Conservation (phyloP, 2,888 invertebrate species). For the Oscheius onirici region DNA sequence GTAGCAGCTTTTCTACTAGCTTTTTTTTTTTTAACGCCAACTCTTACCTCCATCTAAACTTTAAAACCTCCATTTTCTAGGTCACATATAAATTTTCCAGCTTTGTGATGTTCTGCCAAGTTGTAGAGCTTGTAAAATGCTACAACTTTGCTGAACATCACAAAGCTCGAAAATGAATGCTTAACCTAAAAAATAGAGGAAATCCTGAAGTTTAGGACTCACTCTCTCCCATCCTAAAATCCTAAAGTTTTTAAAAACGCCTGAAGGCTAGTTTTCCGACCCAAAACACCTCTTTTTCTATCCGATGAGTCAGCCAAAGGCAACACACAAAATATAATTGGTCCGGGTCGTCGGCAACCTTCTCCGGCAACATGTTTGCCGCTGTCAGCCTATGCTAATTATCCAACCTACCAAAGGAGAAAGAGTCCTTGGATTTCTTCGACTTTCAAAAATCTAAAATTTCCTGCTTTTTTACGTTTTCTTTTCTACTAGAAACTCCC, state of each 20-base stretch:
- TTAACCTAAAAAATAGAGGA: too few relatives aligned
- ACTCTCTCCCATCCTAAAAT: too few relatives aligned
- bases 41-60: background rate
- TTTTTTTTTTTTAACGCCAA: background rate
- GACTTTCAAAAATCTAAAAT: background rate
- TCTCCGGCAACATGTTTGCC: slow-evolving; percentile 17
- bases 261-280: background rate
- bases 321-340: slow-evolving; percentile 1
- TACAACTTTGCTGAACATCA: too few relatives aligned
- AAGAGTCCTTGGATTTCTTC: background rate
- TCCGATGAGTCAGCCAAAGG: background rate
- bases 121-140: background rate
- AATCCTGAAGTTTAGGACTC: too few relatives aligned
- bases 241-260: background rate
- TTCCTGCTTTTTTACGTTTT: background rate
- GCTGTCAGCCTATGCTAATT: slow-evolving; percentile 15
- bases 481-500: background rate
- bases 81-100: background rate
- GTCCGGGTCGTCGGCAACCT: background rate
- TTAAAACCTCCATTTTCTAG: background rate
- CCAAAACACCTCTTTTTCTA: background rate
- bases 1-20: background rate
- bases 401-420: background rate
- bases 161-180: too few relatives aligned
- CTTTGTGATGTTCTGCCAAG: background rate